Base-by-base conservation (phyloP, 2,797 vertebrate genomes). In the Hypotaenidia okinawae region DNA sequence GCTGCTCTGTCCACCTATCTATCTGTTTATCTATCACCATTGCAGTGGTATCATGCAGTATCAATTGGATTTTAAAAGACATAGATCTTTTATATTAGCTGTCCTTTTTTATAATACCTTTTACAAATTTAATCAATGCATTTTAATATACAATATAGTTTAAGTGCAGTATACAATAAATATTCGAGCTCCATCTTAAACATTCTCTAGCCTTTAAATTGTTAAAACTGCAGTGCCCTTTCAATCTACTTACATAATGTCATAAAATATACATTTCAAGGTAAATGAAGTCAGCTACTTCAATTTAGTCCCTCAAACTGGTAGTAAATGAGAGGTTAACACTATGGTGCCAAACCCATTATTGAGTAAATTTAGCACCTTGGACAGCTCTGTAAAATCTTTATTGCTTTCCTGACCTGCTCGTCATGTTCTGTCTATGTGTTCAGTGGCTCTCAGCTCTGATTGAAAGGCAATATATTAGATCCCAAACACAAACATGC, bases 391-490 rank as follows among this genome's bases (percentile, higher is more conserved):
- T 99, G 98, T 98, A 98, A 99, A 99, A 99, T 99, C 98, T 99
- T 99, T 99, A 99, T 99, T 99, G 99, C 99, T 99, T 99, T 99
- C 98, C 98, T 99, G 99, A 99, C 99, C 99, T 98, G 98, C 98
- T 99, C 99, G 98, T 99, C 99, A 99, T 99, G 99, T 99, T 99
- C 98, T 99, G 98, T 98, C 98, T 98, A 96, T 98, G 98, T 98
- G 98, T 98, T 98, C 98, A 97, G 98, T 98, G 97, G 98, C 97
- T 97, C 97, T 98, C 98, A 97, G 97, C 97, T 98, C 99, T 99
- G 99, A 99, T 99, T 99, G 99, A 99, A 99, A 99, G 99, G 99
- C 99, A 98, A 99, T 98, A 99, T 99, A 99, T 99, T 99, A 99
- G 98, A 98, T 98, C 98, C 98, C 98, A 97, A 99, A 99, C 99